A percentile compares a stretch with the other conserved stretches of the same genome.
These are phyloP conservation scores for Drosophila ananassae DNA, from an alignment of 1,140 invertebrate species.

Conservation along the genomic window DNA sequence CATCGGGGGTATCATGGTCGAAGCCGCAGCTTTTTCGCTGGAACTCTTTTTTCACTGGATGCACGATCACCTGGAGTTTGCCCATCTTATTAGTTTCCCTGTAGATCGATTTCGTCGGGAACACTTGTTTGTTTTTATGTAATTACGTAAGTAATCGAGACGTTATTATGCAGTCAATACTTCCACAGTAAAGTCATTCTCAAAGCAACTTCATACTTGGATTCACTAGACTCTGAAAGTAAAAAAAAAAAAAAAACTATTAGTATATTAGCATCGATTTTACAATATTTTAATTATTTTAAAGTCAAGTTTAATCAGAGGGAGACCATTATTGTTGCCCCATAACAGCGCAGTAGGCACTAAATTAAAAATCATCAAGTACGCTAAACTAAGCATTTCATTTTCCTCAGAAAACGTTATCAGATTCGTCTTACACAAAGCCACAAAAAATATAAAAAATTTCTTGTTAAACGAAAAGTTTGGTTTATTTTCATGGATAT, in stretches of 20 bases:
- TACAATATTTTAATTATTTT: too few species aligned
- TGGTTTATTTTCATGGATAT: constrained; percentile 42
- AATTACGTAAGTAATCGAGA: constrained; percentile 16
- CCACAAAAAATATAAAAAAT: neutral
- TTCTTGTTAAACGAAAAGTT: constrained; percentile 1
- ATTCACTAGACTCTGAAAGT: constrained; percentile 4
- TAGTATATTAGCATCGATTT: too few species aligned
- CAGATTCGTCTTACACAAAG: neutral
- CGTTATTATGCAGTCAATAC: constrained; percentile 20
- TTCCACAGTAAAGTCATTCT: constrained; percentile 28
- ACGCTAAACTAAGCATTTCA: neutral
- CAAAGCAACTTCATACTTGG: neutral
- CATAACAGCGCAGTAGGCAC: constrained; percentile 1
- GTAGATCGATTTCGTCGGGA: neutral
- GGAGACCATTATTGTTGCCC: neutral
- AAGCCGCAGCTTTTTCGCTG: constrained; percentile 72
- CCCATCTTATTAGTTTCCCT: constrained; percentile 52
- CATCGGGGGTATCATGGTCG: constrained; percentile 76
- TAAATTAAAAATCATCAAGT: neutral
- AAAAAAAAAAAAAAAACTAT: neutral
- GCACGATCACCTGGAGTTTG: constrained; percentile 65
- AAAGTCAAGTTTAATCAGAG: neutral
- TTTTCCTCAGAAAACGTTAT: neutral
- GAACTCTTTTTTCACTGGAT: constrained; percentile 78
- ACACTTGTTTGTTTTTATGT: neutral